These are phyloP conservation scores for Anoplopoma fimbria DNA, from an alignment of 2,113 vertebrate genomes.

Conservation along the genomic window DNA sequence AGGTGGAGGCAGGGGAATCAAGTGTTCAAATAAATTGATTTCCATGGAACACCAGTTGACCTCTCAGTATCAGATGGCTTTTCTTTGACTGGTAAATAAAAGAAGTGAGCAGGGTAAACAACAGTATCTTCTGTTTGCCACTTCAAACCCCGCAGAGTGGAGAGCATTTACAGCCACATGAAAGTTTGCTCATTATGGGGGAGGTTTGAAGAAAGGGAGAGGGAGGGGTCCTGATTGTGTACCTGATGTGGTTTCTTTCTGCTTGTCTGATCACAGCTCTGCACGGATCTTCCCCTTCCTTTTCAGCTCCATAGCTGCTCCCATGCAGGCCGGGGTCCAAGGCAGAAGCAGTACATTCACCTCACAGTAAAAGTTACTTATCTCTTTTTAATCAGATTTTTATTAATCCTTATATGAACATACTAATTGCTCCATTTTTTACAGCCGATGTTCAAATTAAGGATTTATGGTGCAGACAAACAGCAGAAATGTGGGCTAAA, in stretches of 20 bases:
- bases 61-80: conserved; percentile 72
- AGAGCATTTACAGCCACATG: conserved; percentile 78
- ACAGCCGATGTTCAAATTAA: conserved; percentile 65
- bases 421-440: conserved; percentile 56
- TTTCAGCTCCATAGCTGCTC: conserved; percentile 32
- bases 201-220: conserved; percentile 59
- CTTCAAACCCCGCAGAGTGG: conserved; percentile 66
- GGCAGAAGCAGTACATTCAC: conserved; percentile 23
- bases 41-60: conserved; percentile 71
- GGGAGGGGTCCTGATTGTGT: conserved; percentile 77
- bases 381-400: conserved; percentile 43
- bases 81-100: conserved; percentile 58
- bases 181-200: conserved; percentile 81
- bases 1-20: conserved; percentile 39
- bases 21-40: conserved; percentile 65
- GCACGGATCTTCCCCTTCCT: conserved; percentile 59
- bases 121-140: conserved; percentile 73
- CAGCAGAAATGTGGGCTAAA: conserved; percentile 37
- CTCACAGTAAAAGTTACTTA: conserved; percentile 37
- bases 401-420: conserved; percentile 27
- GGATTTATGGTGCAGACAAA: conserved; percentile 56
- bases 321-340: conserved; percentile 44
- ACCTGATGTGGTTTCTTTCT: conserved; percentile 78
- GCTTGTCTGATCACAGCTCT: conserved; percentile 79
- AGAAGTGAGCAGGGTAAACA: conserved; percentile 69